These are phyloP conservation scores for Podabrus alpinus DNA, from an alignment of 2,888 invertebrate species.

Conservation along the genomic window DNA sequence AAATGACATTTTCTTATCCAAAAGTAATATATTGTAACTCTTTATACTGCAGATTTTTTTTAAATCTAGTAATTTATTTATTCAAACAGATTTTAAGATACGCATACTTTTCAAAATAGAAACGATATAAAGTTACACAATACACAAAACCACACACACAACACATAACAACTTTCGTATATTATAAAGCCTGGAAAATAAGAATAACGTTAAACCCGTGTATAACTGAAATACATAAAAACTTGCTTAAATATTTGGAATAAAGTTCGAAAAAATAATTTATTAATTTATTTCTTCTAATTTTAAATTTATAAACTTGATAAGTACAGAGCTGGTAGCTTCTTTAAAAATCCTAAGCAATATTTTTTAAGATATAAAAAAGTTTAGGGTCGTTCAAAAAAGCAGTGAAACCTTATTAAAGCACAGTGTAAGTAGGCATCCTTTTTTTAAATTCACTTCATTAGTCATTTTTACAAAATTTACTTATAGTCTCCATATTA, in stretches of 20 bases:
- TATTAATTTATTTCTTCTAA: neutral
- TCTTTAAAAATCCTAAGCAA: neutral
- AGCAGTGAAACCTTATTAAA: neutral
- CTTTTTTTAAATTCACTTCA: neutral
- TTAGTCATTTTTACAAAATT: no score
- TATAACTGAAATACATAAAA: neutral
- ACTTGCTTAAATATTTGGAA: neutral
- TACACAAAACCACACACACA: neutral
- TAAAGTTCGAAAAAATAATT: neutral
- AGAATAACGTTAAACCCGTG: neutral
- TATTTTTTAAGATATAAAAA: neutral
- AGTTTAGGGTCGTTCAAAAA: neutral
- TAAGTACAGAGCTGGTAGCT: neutral
- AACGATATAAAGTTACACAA: neutral
- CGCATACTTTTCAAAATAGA: neutral
- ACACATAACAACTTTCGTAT: neutral
- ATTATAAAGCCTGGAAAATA: neutral
- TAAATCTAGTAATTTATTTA: constrained; percentile 34
- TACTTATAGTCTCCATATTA: no score
- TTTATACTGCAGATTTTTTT: constrained; percentile 25
- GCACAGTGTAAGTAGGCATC: neutral
- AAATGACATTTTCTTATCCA: constrained; percentile 30
- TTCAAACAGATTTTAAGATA: neutral
- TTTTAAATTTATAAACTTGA: neutral
- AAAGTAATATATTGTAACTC: constrained; percentile 31